Conservation (phyloP, 2,797 vertebrate species). For the Dendrocincla tyrannina region DNA sequence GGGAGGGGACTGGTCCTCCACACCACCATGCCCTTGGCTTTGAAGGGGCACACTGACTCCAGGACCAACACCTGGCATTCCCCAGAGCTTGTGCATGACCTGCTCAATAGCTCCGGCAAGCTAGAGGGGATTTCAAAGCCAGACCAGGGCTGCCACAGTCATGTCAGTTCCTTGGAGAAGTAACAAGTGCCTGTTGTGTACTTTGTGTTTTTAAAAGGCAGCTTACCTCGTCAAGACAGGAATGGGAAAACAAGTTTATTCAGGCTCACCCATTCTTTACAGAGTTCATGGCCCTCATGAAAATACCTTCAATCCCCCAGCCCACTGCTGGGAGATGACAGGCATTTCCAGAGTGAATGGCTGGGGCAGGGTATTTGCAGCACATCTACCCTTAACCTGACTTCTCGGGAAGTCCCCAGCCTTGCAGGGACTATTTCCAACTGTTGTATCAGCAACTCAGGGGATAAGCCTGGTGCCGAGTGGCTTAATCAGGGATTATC, state of each 20-base stretch:
- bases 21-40: neutral
- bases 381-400: neutral
- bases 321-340: neutral
- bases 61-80: neutral
- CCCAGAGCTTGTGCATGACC: neutral
- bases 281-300: neutral
- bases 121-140: neutral
- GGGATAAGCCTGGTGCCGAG: conserved; percentile 12
- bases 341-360: neutral
- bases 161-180: neutral
- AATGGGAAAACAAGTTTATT: neutral
- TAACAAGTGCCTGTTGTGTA: neutral
- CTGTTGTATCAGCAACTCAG: neutral
- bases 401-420: neutral
- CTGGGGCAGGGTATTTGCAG: neutral
- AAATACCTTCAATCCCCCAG: neutral
- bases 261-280: neutral
- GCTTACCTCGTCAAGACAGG: neutral
- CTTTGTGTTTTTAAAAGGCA: neutral
- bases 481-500: conserved; percentile 18
- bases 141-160: neutral
- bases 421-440: neutral
- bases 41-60: neutral
- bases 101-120: neutral
- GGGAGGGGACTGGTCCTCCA: neutral